phyloP scores from a whole-genome alignment of 2,888 invertebrate species.

The Drosophila melanosoma region DNA sequence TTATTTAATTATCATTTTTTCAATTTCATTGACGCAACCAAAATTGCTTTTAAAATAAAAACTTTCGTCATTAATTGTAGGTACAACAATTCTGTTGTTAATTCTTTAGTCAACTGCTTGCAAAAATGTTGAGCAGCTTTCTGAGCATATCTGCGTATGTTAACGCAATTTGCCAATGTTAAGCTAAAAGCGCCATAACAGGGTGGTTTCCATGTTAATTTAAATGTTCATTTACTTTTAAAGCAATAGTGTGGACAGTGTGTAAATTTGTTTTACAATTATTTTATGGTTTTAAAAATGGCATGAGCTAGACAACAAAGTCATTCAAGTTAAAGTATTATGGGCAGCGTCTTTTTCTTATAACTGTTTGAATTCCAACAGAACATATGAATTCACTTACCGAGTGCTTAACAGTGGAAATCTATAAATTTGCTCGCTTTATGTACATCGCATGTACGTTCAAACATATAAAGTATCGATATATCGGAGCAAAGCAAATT shows the following conservation, averaged over 20 bases:
- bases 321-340: not conserved
- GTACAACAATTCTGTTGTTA: not conserved
- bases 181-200: not conserved
- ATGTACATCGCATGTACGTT: not conserved
- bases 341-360: not conserved
- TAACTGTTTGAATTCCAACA: not conserved
- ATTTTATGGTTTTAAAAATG: not conserved
- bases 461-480: conserved; percentile 10
- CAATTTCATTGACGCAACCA: not conserved
- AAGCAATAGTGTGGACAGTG: not conserved
- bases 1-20: not conserved
- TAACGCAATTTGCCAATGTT: conserved; percentile 3
- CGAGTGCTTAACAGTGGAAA: not conserved
- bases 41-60: not conserved
- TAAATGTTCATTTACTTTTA: not conserved
- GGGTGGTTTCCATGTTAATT: not conserved
- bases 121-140: too few relatives aligned
- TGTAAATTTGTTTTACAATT: not conserved
- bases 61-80: not conserved
- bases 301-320: not conserved
- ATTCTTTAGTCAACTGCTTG: too few relatives aligned
- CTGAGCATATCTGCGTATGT: not conserved
- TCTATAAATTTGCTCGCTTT: not conserved
- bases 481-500: not conserved
- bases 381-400: not conserved